phyloP scores from a whole-genome alignment of 2,888 invertebrate species.

The Beris chalybata region DNA sequence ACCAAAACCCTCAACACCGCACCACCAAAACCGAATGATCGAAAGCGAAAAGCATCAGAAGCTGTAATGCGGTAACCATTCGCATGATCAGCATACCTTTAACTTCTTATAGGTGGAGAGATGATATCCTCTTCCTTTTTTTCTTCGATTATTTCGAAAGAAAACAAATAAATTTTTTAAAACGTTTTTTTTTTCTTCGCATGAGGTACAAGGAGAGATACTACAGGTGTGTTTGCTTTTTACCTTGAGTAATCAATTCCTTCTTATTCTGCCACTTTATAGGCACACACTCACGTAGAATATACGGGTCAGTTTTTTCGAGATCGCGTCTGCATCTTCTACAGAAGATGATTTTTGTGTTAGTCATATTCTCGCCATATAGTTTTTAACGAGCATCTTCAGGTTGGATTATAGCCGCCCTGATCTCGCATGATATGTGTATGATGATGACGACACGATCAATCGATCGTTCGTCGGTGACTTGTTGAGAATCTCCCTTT shows the following conservation, averaged over 20 bases:
- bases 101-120: no score
- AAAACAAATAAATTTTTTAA: no score
- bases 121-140: no score
- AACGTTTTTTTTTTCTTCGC: no score
- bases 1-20: slow-evolving; percentile 12
- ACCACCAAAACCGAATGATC: no score
- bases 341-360: not conserved
- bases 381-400: not conserved
- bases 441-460: slow-evolving; percentile 33
- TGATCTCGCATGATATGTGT: not conserved
- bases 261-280: not conserved
- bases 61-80: not conserved
- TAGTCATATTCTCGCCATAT: not conserved
- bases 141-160: no score
- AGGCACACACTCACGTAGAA: slow-evolving; percentile 1
- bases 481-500: not conserved
- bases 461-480: slow-evolving; percentile 28
- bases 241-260: slow-evolving; percentile 32
- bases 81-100: not conserved
- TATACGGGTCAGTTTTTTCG: slow-evolving; percentile 14
- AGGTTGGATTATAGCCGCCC: not conserved
- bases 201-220: no score
- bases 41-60: not conserved
- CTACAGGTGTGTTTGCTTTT: slow-evolving; percentile 35
- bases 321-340: not conserved